Base-by-base conservation (phyloP, 2,888 invertebrate genomes). In the Magallana nippona region DNA sequence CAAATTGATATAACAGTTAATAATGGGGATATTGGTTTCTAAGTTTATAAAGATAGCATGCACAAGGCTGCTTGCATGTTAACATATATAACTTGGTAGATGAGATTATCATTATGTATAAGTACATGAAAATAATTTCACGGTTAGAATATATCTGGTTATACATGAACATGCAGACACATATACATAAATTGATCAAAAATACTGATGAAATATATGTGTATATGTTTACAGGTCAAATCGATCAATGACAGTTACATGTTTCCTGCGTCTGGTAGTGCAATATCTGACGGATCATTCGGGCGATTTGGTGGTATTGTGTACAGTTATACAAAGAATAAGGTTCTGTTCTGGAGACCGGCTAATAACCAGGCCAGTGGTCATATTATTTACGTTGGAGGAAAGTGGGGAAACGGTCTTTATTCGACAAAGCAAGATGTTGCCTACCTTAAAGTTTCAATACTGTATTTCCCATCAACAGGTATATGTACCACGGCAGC, bases 391-490 rank as follows among this genome's bases (percentile, higher is more conserved):
- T 60, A 60, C 60, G 17, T 60, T n/a, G 60, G 60, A 60, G 60
- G 60, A 60, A 15, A n/a, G 1, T 60, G 60, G 60, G 60, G 60
- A 17, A 15, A 60, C 15, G 60, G 60, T n/a, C 2, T n/a, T 1
- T n/a, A 60, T n/a, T 60, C 60, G 8, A 60, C n/a, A 60, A 17
- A 60, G 2, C 13, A 60, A n/a, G n/a, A 60, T n/a, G 8, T n/a
- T 60, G 60, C n/a, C n/a, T 17, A 60, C 60, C 5, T 60, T n/a
- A 60, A n/a, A 60, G n/a, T 60, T n/a, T 60, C 60, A 60, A 60
- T 60, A 60, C n/a, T 60, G 15, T 60, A 60, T n/a, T 60, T 60
- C 2, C n/a, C 13, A n/a, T 60, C 60, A 60, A n/a, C n/a, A 15
- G 60, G 60, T 60, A 60, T 3, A 60, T 44, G 44, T 44, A 44